Conservation (phyloP, 2,888 invertebrate species). For the Rhagium mordax region DNA sequence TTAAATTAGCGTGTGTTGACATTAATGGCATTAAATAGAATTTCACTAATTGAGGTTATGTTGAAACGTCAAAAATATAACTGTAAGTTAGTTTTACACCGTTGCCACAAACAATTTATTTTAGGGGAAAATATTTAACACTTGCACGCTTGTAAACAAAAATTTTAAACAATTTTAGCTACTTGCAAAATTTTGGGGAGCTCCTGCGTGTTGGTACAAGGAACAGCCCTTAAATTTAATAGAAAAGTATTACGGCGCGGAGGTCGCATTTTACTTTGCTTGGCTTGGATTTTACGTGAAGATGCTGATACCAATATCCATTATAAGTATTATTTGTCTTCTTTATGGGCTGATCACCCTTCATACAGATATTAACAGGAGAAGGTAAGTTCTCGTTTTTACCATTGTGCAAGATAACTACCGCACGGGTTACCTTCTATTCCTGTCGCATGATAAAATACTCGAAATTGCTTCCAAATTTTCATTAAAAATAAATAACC, state of each 20-base stretch:
- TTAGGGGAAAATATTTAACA: too few species aligned
- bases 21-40: too few species aligned
- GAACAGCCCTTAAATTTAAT: slow-evolving; percentile 76
- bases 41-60: too few species aligned
- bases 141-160: too few species aligned
- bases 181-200: slow-evolving; percentile 75
- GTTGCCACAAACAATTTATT: too few species aligned
- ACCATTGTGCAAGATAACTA: not conserved
- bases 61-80: too few species aligned
- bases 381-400: slow-evolving; percentile 47
- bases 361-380: not conserved
- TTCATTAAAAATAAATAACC: too few species aligned
- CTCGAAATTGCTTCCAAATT: too few species aligned
- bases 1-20: too few species aligned
- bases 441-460: too few species aligned
- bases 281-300: slow-evolving; percentile 74
- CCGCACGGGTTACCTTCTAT: too few species aligned
- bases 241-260: slow-evolving; percentile 73
- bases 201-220: slow-evolving; percentile 72
- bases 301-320: slow-evolving; percentile 70
- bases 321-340: slow-evolving; percentile 69
- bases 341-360: slow-evolving; percentile 66
- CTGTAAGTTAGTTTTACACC: too few species aligned
- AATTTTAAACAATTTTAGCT: slow-evolving; percentile 65
- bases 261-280: slow-evolving; percentile 74